Conservation (phyloP, 2,113 vertebrate species). For the Psilopsiagon aymara region DNA sequence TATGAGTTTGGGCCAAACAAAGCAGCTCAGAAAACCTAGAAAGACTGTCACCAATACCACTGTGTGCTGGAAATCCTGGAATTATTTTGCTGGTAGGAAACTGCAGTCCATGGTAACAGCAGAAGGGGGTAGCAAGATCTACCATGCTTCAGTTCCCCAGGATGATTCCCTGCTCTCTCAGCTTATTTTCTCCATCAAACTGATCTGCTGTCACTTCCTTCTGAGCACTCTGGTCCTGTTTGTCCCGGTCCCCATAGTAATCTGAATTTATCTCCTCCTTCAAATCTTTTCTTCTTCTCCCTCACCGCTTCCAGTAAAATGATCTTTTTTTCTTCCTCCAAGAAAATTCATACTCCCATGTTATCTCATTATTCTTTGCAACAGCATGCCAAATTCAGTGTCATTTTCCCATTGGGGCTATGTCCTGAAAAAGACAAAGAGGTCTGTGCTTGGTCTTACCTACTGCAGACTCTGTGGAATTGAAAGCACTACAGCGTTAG, state of each 20-base stretch:
- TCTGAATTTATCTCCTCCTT: constrained; percentile 14
- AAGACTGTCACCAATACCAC: background rate
- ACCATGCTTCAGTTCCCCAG: background rate
- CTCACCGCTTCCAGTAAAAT: background rate
- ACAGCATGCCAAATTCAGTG: constrained; percentile 39
- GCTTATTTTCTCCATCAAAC: constrained; percentile 3
- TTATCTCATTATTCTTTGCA: constrained; percentile 57
- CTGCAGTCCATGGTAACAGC: background rate
- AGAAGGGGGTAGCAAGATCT: background rate
- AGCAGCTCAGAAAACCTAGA: constrained; percentile 3
- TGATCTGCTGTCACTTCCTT: background rate
- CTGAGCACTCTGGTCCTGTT: background rate
- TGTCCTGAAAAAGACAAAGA: constrained; percentile 43
- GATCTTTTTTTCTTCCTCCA: background rate
- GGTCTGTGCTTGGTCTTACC: constrained; percentile 26
- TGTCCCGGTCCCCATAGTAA: background rate
- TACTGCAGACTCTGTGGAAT: constrained; percentile 45
- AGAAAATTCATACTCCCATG: constrained; percentile 56
- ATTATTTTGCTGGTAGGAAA: constrained; percentile 1
- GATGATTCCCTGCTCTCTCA: background rate
- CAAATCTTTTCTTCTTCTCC: background rate
- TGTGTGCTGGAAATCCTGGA: background rate
- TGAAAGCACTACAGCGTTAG: background rate
- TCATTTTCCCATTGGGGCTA: constrained; percentile 31
- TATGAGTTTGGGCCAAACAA: background rate